These are phyloP conservation scores for Apis dorsata DNA, from an alignment of 1,140 invertebrate species.

Conservation along the genomic window DNA sequence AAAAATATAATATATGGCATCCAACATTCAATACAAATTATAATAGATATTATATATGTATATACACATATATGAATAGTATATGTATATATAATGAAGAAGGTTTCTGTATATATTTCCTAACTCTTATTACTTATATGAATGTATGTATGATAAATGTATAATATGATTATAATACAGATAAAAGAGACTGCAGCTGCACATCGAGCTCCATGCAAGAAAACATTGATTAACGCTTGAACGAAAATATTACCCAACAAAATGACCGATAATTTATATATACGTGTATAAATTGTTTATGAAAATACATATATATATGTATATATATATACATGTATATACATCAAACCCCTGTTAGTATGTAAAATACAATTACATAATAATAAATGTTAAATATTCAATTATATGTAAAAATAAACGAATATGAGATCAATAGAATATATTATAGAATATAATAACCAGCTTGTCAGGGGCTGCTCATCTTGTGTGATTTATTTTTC, in stretches of 20 bases:
- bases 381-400: conserved; percentile 17
- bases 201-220: conserved; percentile 80
- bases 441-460: background rate
- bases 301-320: background rate
- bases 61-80: conserved; percentile 15
- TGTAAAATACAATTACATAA: conserved; percentile 31
- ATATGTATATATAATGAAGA: conserved; percentile 43
- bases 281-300: conserved; percentile 8
- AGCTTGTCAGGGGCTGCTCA: conserved; percentile 21
- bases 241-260: conserved; percentile 72
- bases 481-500: background rate
- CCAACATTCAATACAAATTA: conserved; percentile 75
- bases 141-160: conserved; percentile 54
- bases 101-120: conserved; percentile 48
- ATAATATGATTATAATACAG: conserved; percentile 69
- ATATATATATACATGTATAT: conserved; percentile 21
- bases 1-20: conserved; percentile 70
- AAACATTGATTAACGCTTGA: conserved; percentile 79
- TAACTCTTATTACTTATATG: conserved; percentile 56
- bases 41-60: conserved; percentile 52
- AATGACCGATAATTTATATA: conserved; percentile 56
- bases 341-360: conserved; percentile 3
- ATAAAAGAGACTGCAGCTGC: conserved; percentile 77
- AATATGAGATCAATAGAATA: conserved; percentile 28
- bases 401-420: conserved; percentile 16